Evolutionary conservation across 2,113 vertebrate species (phyloP), one percentile per base, ranked within the genome.

Genomic region (Pteronura brasiliensis): DNA sequence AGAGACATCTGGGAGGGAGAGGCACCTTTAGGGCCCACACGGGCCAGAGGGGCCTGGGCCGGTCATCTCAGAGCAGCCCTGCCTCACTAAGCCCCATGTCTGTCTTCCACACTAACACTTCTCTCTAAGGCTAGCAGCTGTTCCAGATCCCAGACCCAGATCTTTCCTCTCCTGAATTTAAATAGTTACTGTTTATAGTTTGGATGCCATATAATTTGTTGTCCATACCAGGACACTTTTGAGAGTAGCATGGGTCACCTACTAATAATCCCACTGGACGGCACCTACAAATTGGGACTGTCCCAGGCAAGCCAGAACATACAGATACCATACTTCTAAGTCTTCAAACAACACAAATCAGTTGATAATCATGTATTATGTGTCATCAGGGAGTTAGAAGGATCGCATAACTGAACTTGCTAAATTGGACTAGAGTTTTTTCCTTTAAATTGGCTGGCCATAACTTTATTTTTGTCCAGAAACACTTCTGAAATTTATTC

Each of bases 121-220:
- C 92, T 97, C 97, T 97, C 92, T 96, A 96, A 96, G 92, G 81
- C 90, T 97, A 92, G 97, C 98, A 98, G 97, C 98, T 97, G 90
- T 97, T 95, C 23, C 81, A 97, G 86, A 96, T 90, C 84, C 17
- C 84, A 97, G 90, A 95, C 96, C 92, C 86, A 61, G 97, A 90
- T 97, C 88, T 81, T 97, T 91, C 44, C 91, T 92, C 97, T 96
- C 90, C 95, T 95, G 93, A 52, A 81, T 94, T 31, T 89, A 97
- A 81, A 90, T 76, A 14, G 49, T 71, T 67, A 72, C 63, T 79
- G 18, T 55, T 82, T 81, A 17, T 84, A 55, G 59, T 84, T 84
- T n/a, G 25, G 25, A 47, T 44, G 18, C 36, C 69, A 88, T 92
- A 39, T 93, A 65, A 96, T 97, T 98, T 97, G 96, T 97, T 98